Conservation (phyloP, 2,113 vertebrate species). For the Aegithalos caudatus region DNA sequence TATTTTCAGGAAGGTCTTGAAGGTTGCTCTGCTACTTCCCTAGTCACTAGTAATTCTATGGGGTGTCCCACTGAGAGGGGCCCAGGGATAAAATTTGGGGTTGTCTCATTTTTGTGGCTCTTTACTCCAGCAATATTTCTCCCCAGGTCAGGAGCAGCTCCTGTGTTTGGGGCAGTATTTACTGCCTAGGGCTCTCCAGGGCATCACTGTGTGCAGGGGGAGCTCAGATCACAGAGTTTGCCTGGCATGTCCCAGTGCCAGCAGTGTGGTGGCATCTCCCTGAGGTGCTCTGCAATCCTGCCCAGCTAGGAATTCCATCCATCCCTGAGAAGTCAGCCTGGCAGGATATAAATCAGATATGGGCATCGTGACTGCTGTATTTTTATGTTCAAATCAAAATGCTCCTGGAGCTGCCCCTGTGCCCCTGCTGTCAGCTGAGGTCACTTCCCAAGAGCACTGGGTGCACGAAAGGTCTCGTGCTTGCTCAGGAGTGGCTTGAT, state of each 20-base stretch:
- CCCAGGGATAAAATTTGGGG: not conserved
- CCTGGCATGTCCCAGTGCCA: not conserved
- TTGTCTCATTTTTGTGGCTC: not conserved
- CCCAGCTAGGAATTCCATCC: not conserved
- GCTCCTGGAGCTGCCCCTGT: not conserved
- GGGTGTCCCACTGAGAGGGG: not conserved
- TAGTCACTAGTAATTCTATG: not conserved
- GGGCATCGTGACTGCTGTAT: not conserved
- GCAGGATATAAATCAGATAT: not conserved
- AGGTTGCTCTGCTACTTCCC: not conserved
- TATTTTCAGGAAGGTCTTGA: not conserved
- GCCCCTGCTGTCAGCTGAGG: not conserved
- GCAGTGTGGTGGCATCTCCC: not conserved
- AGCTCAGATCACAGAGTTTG: not conserved
- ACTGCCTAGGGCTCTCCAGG: rapidly evolving
- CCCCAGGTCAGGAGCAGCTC: not conserved
- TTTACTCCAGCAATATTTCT: not conserved
- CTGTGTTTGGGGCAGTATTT: not conserved
- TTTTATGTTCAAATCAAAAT: not conserved
- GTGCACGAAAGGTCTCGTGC: not conserved
- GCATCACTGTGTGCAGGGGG: not conserved
- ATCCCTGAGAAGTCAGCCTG: not conserved
- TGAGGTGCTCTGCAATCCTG: rapidly evolving
- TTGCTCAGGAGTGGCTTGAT: not conserved
- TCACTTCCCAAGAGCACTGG: not conserved